Evolutionary conservation across 2,797 vertebrate species (phyloP), one percentile per base, ranked within the genome.

Genomic region (Kryptopterus vitreolus): DNA sequence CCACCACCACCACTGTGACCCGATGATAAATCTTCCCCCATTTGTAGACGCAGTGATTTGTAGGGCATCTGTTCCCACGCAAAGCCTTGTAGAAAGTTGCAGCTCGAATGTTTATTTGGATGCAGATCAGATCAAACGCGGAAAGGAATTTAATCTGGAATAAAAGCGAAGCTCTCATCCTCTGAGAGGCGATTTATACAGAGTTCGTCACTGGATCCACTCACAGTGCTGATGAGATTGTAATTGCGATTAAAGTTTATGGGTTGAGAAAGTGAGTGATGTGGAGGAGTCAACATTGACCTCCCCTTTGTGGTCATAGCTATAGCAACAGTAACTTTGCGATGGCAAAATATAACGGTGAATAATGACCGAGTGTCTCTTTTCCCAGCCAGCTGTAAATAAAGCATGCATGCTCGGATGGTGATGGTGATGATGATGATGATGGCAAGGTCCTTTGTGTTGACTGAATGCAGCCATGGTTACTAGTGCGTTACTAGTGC

Each of bases 1-100:
- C n/a, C 65, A 50, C 46, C 29, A 55, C 65, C 73, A 74, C 35
- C 76, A 79, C 69, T 48, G 53, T 33, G 43, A 61, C 59, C 78
- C 78, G 71, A 84, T 48, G 58, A 81, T 61, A 82, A 89, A 80
- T 43, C 81, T 77, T 16, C 61, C 72, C 76, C 88, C 84, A 72
- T 91, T 89, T 88, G 80, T 79, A 72, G 68, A 86, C 72, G 68
- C 86, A 83, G 87, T 81, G 89, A 88, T 90, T 90, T 90, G 83
- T 84, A 83, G 85, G 85, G 85, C 87, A 90, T 84, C 88, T 92
- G 88, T 89, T 86, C 82, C 65, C 84, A 85, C 86, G 83, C 87
- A 81, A 76, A 87, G 73, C 83, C 85, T 87, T 89, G 90, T 90
- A 90, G 84, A 77, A 72, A 84, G 87, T 77, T 72, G 55, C 26